These are phyloP conservation scores for Scaptomyza cyrtandrae DNA, from an alignment of 2,888 invertebrate species.

Conservation along the genomic window DNA sequence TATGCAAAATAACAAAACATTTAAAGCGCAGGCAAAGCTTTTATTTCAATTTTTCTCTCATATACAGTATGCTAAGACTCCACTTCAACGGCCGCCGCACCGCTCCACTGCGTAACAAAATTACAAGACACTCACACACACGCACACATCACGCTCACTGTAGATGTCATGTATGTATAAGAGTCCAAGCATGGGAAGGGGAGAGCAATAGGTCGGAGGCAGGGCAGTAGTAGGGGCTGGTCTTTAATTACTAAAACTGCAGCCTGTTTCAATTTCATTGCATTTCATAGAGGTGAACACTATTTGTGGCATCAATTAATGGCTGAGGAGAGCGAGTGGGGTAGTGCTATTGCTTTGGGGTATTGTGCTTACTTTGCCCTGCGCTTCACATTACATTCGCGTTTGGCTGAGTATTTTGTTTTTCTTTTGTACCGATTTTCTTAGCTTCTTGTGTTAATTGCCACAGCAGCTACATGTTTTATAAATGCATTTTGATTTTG, in stretches of 20 bases:
- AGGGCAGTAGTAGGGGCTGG: constrained; percentile 31
- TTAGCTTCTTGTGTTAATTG: constrained; percentile 26
- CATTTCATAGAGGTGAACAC: constrained; percentile 42
- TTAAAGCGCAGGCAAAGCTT: constrained; percentile 64
- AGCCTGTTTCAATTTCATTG: constrained; percentile 56
- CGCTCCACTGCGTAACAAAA: constrained; percentile 77
- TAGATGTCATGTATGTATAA: constrained; percentile 32
- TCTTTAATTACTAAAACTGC: constrained; percentile 65
- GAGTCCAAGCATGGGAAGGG: constrained; percentile 3
- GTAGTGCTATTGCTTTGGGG: constrained; percentile 27
- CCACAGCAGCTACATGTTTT: constrained; percentile 52
- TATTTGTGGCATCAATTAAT: constrained; percentile 21
- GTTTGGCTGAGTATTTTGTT: constrained; percentile 65
- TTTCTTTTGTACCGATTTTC: constrained; percentile 67
- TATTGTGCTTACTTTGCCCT: constrained; percentile 64
- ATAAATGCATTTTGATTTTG: constrained; percentile 34
- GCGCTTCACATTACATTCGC: constrained; percentile 68
- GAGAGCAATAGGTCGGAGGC: not conserved
- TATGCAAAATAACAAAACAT: constrained; percentile 41
- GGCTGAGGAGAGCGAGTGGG: not conserved
- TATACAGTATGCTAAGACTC: constrained; percentile 63
- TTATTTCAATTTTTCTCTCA: constrained; percentile 33
- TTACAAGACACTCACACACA: constrained; percentile 59
- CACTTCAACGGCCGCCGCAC: constrained; percentile 58
- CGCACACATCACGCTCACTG: constrained; percentile 21